Evolutionary conservation across 2,113 vertebrate genomes (phyloP).

Genomic region (Eidolon helvum): DNA sequence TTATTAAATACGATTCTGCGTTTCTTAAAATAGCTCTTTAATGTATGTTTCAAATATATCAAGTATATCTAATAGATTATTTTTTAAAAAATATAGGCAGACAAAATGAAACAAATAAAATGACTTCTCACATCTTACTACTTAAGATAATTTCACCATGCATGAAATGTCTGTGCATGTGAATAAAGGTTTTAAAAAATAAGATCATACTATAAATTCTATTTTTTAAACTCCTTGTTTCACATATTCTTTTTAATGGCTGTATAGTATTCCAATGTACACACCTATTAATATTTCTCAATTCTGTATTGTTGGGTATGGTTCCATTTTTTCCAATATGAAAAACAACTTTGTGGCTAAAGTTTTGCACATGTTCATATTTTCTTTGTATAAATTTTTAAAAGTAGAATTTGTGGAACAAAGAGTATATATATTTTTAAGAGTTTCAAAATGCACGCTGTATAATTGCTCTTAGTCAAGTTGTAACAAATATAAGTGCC

Average conservation of each 20-base stretch:
- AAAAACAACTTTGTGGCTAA: background rate
- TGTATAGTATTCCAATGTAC: background rate
- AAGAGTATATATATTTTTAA: background rate
- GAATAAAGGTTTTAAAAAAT: background rate
- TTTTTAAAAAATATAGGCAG: background rate
- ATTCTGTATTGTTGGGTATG: background rate
- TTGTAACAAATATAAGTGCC: background rate
- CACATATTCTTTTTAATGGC: background rate
- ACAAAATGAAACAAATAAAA: background rate
- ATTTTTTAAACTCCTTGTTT: background rate
- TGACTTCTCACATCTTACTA: background rate
- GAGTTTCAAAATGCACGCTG: background rate
- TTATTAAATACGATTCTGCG: background rate
- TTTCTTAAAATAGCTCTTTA: background rate
- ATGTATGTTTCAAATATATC: background rate
- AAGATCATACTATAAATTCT: background rate
- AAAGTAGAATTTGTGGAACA: background rate
- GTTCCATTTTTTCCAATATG: background rate
- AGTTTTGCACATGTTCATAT: background rate
- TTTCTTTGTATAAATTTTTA: background rate
- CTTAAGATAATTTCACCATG: background rate
- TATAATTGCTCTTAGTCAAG: background rate
- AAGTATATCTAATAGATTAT: background rate
- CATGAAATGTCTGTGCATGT: background rate
- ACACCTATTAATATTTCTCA: background rate